Evolutionary conservation across 2,113 vertebrate genomes (phyloP), one percentile per base, ranked within the genome.

Genomic region (Chaetura pelagica): DNA sequence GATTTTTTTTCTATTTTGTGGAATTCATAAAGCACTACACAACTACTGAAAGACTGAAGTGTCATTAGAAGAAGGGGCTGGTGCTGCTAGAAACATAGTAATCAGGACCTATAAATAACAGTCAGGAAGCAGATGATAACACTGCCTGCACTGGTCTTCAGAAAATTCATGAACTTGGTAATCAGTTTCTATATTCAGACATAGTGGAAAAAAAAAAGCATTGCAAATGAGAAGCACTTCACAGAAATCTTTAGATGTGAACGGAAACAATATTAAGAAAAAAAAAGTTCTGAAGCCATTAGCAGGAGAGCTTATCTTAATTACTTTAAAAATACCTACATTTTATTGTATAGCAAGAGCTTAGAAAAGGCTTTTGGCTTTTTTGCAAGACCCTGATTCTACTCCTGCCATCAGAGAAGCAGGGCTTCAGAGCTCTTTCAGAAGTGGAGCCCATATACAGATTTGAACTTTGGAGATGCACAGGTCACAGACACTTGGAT

Each of bases 141-240:
- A 63, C 48, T 84, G 90, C 59, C 72, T 94, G 93, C 71, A 86
- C 67, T 93, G 79, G 90, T 88, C 87, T 93, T 91, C 82, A 86
- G 75, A 96, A 96, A 94, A 97, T 92, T 97, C 78, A 91, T 86
- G 42, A 94, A 96, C 85, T 83, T 92, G 68, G 68, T 96, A 94
- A 96, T 96, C 93, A 88, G 84, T 76, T 96, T 96, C 95, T 96
- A 95, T 93, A 95, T 96, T 95, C 72, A 96, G 87, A 42, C 48
- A 93, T 68, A 87, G 91, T 69, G 51, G 24, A 35, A 76, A 95
- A 85, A 85, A 95, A 85, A 94, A 94, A 76, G 77, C 71, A 82
- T 89, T 91, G 91, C 62, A 94, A 93, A 89, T 91, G 81, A 95
- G 71, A 69, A 85, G 66, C 79, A 89, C 93, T 95, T 96, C 58